Percentiles rank a stretch among this genome's conserved stretches.
These are phyloP conservation scores for Diarsia mendica DNA, from an alignment of 2,888 invertebrate genomes.

Conservation along the genomic window DNA sequence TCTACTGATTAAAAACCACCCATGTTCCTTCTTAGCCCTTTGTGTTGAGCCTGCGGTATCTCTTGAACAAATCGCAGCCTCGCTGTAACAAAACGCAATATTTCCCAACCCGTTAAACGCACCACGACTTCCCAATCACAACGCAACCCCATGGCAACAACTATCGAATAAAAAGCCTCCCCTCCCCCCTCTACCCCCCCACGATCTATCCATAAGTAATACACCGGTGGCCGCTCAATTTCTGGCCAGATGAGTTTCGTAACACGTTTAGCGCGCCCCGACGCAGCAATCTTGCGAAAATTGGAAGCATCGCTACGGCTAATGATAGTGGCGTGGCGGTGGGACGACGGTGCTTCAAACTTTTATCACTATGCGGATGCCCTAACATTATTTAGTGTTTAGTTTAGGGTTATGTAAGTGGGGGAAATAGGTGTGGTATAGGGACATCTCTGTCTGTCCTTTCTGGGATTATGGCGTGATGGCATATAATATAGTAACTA, in stretches of 20 bases:
- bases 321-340: conserved; percentile 46
- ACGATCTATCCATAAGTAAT: conserved; percentile 2
- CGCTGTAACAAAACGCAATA: background rate
- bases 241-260: conserved; percentile 73
- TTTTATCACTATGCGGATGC: conserved; percentile 30
- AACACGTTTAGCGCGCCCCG: conserved; percentile 69
- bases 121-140: background rate
- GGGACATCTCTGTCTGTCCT: background rate
- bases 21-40: too few relatives aligned
- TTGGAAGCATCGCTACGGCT: conserved; percentile 59
- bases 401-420: conserved; percentile 3
- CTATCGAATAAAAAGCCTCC: conserved; percentile 48
- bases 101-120: conserved; percentile 1
- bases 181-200: background rate
- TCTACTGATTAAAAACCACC: too few relatives aligned
- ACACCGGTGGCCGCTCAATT: conserved; percentile 64
- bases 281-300: conserved; percentile 69
- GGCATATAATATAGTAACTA: too few relatives aligned
- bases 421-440: background rate
- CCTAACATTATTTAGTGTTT: conserved; percentile 11
- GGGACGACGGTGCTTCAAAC: conserved; percentile 46
- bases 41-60: too few relatives aligned
- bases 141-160: conserved; percentile 1
- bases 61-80: too few relatives aligned
- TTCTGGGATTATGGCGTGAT: background rate